Evolutionary conservation across 1,140 invertebrate species (phyloP), one percentile per base, ranked within the genome.

Genomic region (Arctopsyche grandis): DNA sequence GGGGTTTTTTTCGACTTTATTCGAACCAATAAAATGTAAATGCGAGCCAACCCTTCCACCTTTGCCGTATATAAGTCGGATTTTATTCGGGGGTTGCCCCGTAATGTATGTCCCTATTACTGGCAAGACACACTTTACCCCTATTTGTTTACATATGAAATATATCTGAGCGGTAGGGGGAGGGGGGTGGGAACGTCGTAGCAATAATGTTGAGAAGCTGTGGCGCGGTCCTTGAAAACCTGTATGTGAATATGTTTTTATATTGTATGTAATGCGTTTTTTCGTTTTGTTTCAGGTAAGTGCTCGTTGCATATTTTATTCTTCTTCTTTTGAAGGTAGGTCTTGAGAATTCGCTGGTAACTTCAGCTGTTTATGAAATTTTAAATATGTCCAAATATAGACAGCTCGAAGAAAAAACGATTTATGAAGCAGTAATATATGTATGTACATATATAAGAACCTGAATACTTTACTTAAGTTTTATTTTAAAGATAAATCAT

Each of bases 1-100:
- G n/a, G n/a, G n/a, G n/a, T 60, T 60, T 60, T 60, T 66, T 66
- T 44, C 44, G 38, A 71, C 44, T 71, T 71, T 71, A 46, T 24
- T 22, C 38, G 43, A 71, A 38, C 69, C 44, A 71, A 71, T 71
- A 71, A 71, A 71, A 71, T 71, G 69, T 71, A 71, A 71, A 71
- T 71, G 69, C 43, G 69, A 21, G 10, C 29, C 69, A 46, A 71
- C 69, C 69, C 69, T 48, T 46, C 63, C 63, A 66, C 63, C 63
- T 26, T 22, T 12, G 24, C 63, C 63, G 24, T 66, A 66, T 66
- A 66, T 66, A 66, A 66, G 63, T 66, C 24, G 63, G 63, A 66
- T 66, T 66, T 66, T 66, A 66, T 66, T 66, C 63, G 63, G 63
- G 63, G 58, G 14, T 21, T 19, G 58, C 22, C 12, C 63, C 7